Evolutionary conservation across 2,888 invertebrate genomes (phyloP).

Genomic region (Asteroscopus sphinx): DNA sequence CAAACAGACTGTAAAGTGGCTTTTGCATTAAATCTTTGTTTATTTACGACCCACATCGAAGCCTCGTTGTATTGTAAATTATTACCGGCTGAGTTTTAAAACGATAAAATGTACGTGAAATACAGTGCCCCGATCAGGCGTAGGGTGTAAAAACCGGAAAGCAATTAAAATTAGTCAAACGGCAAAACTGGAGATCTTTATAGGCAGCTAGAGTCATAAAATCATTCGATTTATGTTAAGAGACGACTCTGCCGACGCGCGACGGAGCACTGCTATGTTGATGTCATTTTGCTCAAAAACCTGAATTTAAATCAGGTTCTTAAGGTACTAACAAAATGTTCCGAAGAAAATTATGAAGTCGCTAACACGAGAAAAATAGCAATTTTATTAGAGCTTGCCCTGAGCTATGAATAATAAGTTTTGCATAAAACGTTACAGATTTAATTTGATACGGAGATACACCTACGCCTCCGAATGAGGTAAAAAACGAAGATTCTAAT

Average conservation of each 20-base stretch:
- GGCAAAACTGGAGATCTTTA: conserved; percentile 79
- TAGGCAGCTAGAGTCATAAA: conserved; percentile 78
- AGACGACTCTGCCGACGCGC: conserved; percentile 61
- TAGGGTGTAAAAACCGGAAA: conserved; percentile 76
- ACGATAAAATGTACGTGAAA: conserved; percentile 79
- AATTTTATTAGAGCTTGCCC: conserved; percentile 34
- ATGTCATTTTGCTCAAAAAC: conserved; percentile 64
- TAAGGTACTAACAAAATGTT: conserved; percentile 48
- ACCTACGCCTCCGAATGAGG: conserved; percentile 41
- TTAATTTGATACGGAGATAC: conserved; percentile 53
- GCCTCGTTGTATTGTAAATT: conserved; percentile 78
- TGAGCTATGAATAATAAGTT: conserved; percentile 51
- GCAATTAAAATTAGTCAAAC: conserved; percentile 85
- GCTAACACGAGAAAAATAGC: conserved; percentile 39
- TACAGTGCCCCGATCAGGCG: conserved; percentile 73
- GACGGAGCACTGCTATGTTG: conserved; percentile 58
- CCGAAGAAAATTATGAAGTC: conserved; percentile 50
- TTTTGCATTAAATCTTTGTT: conserved; percentile 77
- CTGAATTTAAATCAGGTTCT: conserved; percentile 43
- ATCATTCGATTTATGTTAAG: conserved; percentile 78
- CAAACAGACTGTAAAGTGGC: conserved; percentile 71
- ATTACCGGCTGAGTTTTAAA: conserved; percentile 74
- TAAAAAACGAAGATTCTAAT: conserved; percentile 40
- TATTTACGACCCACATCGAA: conserved; percentile 77
- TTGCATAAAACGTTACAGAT: conserved; percentile 53